Evolutionary conservation across 2,888 invertebrate species (phyloP).

Genomic region (Mythimna albipuncta): DNA sequence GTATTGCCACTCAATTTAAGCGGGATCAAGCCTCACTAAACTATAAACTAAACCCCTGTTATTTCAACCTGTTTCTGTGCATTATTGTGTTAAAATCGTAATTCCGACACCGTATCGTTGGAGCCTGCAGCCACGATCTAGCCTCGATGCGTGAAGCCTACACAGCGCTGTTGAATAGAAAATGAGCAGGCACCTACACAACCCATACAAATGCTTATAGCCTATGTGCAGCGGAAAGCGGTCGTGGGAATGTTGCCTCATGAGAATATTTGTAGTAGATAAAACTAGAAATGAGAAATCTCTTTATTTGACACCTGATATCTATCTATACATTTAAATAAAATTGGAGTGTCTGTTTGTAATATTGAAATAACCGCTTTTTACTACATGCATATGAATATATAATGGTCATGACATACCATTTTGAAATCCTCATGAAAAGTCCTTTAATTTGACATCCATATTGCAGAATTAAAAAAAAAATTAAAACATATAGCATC

Average conservation of each 20-base stretch:
- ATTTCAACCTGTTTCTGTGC: conserved; percentile 12
- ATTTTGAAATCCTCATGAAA: no score
- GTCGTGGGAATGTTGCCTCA: background rate
- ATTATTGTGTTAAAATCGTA: conserved; percentile 29
- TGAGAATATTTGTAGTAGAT: background rate
- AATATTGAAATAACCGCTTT: no score
- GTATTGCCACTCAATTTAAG: background rate
- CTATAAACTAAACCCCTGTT: conserved; percentile 1
- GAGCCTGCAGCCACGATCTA: conserved; percentile 23
- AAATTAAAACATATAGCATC: no score
- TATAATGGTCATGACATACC: no score
- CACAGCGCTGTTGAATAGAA: conserved; percentile 39
- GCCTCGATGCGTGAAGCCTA: conserved; percentile 26
- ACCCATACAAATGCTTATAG: conserved; percentile 27
- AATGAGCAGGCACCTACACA: conserved; percentile 34
- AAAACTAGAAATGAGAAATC: no score
- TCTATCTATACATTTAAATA: no score
- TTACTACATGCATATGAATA: no score
- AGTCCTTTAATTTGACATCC: no score
- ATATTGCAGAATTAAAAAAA: no score
- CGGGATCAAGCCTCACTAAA: background rate
- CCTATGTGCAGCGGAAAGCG: conserved; percentile 2
- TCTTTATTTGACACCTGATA: no score
- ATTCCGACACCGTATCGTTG: conserved; percentile 32
- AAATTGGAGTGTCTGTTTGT: no score